phyloP scores from a whole-genome alignment of 2,797 vertebrate genomes.

The Gastrophryne carolinensis region DNA sequence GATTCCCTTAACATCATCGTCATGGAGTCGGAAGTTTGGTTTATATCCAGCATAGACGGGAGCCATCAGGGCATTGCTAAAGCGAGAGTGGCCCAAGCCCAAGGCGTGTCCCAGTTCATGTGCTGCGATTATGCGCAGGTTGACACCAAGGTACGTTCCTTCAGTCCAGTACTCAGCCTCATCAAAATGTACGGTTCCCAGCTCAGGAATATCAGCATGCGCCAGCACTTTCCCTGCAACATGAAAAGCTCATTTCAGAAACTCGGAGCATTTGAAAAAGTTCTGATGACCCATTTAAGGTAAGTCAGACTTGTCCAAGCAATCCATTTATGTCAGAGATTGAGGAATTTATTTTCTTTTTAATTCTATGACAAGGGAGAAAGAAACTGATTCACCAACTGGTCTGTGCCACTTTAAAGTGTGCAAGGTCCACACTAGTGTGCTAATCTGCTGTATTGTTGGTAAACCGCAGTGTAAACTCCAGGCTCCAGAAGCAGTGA shows the following conservation, averaged over 20 bases:
- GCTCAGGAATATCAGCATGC: constrained; percentile 82
- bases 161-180: constrained; percentile 87
- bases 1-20: constrained; percentile 81
- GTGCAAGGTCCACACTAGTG: too few species aligned
- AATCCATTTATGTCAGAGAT: too few species aligned
- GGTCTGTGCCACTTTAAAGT: too few species aligned
- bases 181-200: constrained; percentile 85
- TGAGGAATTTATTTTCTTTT: too few species aligned
- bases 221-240: constrained; percentile 79
- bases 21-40: constrained; percentile 75
- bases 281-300: too few species aligned
- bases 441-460: too few species aligned
- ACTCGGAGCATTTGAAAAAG: background rate
- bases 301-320: too few species aligned
- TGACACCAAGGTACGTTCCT: constrained; percentile 72
- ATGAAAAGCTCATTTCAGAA: background rate
- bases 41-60: constrained; percentile 79
- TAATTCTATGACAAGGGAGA: too few species aligned
- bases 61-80: constrained; percentile 78
- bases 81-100: constrained; percentile 85
- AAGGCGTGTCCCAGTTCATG: constrained; percentile 89
- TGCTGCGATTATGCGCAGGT: constrained; percentile 86
- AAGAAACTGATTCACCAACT: too few species aligned
- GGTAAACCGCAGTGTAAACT: too few species aligned
- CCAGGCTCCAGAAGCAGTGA: too few species aligned